phyloP scores from a whole-genome alignment of 2,797 vertebrate genomes.

The Pygocentrus nattereri region DNA sequence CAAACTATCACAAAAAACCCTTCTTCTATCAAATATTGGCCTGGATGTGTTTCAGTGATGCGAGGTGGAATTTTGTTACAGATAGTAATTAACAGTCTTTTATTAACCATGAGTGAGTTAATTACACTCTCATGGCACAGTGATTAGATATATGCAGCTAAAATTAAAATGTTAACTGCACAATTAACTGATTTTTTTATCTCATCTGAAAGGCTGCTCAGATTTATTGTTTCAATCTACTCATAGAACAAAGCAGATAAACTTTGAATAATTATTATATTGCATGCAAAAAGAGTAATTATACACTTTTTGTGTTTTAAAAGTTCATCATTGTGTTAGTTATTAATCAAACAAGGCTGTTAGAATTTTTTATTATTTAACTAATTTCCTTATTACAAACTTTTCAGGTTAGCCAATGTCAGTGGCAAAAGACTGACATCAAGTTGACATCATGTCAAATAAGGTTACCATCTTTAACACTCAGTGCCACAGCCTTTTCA shows the following conservation, averaged over 20 bases:
- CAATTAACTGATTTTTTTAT: conserved; percentile 24
- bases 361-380: neutral
- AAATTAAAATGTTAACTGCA: conserved; percentile 27
- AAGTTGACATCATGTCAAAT: neutral
- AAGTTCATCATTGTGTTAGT: neutral
- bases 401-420: neutral
- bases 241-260: conserved; percentile 12
- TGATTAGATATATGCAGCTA: conserved; percentile 28
- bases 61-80: conserved; percentile 29
- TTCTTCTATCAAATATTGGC: neutral
- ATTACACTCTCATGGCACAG: conserved; percentile 40
- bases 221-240: neutral
- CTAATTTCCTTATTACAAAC: neutral
- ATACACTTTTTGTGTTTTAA: neutral
- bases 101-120: conserved; percentile 39
- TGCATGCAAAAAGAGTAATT: neutral
- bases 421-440: neutral
- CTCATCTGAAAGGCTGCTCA: neutral
- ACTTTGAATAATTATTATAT: neutral
- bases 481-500: neutral
- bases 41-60: neutral
- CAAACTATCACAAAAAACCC: neutral
- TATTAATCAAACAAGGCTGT: neutral
- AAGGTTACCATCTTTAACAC: neutral
- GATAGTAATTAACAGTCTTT: conserved; percentile 37